Conservation (phyloP, 2,888 invertebrate species). For the Seladonia tumulorum region DNA sequence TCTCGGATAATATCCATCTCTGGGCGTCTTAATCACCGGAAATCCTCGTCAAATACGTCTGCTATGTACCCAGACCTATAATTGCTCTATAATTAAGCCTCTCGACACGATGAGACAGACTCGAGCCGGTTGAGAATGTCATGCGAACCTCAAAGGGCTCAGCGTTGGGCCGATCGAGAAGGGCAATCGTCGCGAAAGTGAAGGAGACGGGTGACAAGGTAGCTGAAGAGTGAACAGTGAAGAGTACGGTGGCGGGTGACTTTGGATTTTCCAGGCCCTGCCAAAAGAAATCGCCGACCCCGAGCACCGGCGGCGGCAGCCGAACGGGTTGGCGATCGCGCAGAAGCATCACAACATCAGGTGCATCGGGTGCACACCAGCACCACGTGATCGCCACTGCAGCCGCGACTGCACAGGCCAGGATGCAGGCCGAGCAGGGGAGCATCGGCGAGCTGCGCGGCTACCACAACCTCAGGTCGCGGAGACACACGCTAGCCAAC, state of each 20-base stretch:
- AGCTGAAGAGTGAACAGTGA: not conserved
- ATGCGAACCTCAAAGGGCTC: not conserved
- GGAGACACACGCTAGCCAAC: constrained; percentile 95
- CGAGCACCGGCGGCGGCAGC: constrained; percentile 78
- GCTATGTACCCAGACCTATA: not conserved
- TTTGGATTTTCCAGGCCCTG: constrained; percentile 77
- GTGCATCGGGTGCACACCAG: constrained; percentile 79
- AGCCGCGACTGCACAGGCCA: constrained; percentile 85
- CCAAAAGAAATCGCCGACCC: constrained; percentile 84
- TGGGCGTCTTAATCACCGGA: not conserved
- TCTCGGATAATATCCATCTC: not conserved
- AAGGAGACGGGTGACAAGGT: not conserved
- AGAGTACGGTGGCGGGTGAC: constrained; percentile 10
- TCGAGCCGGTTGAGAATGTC: not conserved
- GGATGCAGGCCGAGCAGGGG: constrained; percentile 97
- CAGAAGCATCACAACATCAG: constrained; percentile 82
- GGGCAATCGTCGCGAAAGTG: not conserved
- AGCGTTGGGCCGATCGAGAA: not conserved
- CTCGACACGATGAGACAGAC: not conserved
- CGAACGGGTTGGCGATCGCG: constrained; percentile 82
- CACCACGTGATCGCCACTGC: constrained; percentile 83
- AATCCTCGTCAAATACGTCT: constrained; percentile 7
- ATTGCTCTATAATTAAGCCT: not conserved
- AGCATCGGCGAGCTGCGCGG: constrained; percentile 95
- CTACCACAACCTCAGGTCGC: constrained; percentile 94